Evolutionary conservation across 2,888 invertebrate species (phyloP), one percentile per base, ranked within the genome.

Genomic region (Erannis defoliaria): DNA sequence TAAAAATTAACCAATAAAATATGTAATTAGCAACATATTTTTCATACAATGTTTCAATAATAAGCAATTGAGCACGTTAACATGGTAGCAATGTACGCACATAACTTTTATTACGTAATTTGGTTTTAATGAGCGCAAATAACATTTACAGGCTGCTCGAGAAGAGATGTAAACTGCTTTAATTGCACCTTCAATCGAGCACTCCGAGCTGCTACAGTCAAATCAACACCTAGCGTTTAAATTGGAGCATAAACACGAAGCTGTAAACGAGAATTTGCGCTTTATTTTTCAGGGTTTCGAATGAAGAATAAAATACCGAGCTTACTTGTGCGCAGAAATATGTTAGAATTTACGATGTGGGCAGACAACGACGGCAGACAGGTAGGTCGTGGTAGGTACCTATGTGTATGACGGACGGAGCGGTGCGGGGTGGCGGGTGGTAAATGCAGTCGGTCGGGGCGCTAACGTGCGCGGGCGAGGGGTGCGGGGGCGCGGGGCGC

Each of bases 391-490:
- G 62, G 71, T 77, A 77, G 76, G 73, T 85, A 77, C 33, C 31
- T 18, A 42, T 42, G 12, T 42, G 21, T 84, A 78, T 76, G 75
- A 72, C 56, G 72, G 75, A 72, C 56, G 72, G 78, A 85, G 85
- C 70, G 85, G 76, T 16, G 18, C 9, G 18, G 46, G 65, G 64
- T 53, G 62, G 84, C 81, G 90, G 90, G 91, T 89, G 90, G 92
- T 90, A 90, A 90, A 92, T 92, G 92, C 92, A 92, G 82, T 91
- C 85, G 91, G 92, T 91, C 82, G 91, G 89, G 90, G 92, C 83
- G 92, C 89, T 92, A 92, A 92, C 92, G 88, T 76, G 86, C 66
- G 85, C 85, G 88, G 88, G 87, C 80, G 48, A 62, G 62, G 64
- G 84, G 84, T 16, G 86, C 86, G 87, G 42, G 64, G 61, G 68